Evolutionary conservation across 2,888 invertebrate species (phyloP), one percentile per base, ranked within the genome.

Genomic region (Lasioglossum leucozonium): DNA sequence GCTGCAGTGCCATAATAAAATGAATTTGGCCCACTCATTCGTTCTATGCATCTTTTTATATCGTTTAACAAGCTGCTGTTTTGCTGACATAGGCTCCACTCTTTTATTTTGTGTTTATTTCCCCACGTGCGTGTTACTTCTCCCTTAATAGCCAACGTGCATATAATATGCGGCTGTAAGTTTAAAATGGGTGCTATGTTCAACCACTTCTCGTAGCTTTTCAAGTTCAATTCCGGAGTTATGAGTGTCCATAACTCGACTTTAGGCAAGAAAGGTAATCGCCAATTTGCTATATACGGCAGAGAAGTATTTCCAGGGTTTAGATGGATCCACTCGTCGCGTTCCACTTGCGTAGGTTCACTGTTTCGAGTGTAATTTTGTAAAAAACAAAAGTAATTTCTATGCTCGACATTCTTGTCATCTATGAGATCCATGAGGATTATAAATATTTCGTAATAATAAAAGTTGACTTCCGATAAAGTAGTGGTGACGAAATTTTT

Each of bases 361-460:
- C 95, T 95, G 67, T 79, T 79, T 10, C 94, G 92, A 65, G 91
- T 93, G 69, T 94, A 94, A 82, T 91, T 92, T 88, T 92, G 91
- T 44, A 94, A 83, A 58, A 94, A 94, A 71, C 84, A 90, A 40
- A 94, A 88, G 71, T 92, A 91, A 84, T 92, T 91, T 67, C 89
- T 92, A 71, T 91, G 91, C 51, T 92, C 87, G 71, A 91, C 84
- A 73, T 92, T 90, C 78, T 91, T 91, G 47, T 92, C 91, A 42
- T 88, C 87, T 51, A 94, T 81, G 18, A 95, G 92, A 72, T 95
- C 93, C 82, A 95, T 91, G 69, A 96, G 94, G 30, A 95, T 95
- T 40, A 95, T 91, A 87, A 95, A 96, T 6, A 96, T 95, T 93
- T 96, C 96, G 84, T 96, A 96, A 86, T 96, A 94, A 91, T 96